phyloP scores from a whole-genome alignment of 2,888 invertebrate species.

The Ormyrus pomaceus region DNA sequence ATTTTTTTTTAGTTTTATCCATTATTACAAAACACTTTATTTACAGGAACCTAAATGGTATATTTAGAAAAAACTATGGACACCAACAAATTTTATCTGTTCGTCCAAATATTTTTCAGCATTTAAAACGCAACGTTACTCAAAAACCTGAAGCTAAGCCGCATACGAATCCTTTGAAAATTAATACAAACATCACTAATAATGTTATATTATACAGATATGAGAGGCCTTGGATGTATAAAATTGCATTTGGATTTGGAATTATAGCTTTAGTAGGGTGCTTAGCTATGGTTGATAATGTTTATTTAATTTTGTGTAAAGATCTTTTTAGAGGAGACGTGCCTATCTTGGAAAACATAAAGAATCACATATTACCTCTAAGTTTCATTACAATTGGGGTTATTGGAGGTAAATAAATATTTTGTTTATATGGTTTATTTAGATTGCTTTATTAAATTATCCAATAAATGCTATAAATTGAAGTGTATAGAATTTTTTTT shows the following conservation, averaged over 20 bases:
- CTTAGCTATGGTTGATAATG: constrained; percentile 46
- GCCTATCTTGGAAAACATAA: constrained; percentile 3
- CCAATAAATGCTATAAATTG: no score
- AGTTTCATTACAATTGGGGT: constrained; percentile 15
- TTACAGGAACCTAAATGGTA: no score
- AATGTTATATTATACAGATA: constrained; percentile 57
- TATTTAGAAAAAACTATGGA: background rate
- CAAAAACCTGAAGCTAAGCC: no score
- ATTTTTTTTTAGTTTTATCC: no score
- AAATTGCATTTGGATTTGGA: constrained; percentile 37
- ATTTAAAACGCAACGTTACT: background rate
- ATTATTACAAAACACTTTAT: no score
- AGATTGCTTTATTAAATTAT: no score
- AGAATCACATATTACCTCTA: constrained; percentile 31
- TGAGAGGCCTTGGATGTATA: constrained; percentile 46
- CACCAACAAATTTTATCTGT: background rate
- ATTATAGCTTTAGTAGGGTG: constrained; percentile 26
- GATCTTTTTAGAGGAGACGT: constrained; percentile 30
- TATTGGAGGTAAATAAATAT: constrained; percentile 41
- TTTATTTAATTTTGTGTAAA: constrained; percentile 46
- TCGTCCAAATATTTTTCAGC: constrained; percentile 1
- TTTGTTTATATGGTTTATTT: no score
- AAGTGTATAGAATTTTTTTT: no score
- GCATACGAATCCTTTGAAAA: background rate
- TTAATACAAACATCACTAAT: constrained; percentile 52